Evolutionary conservation across 1,140 invertebrate genomes (phyloP), one percentile per base, ranked within the genome.

Genomic region (Rhagoletis zephyria): DNA sequence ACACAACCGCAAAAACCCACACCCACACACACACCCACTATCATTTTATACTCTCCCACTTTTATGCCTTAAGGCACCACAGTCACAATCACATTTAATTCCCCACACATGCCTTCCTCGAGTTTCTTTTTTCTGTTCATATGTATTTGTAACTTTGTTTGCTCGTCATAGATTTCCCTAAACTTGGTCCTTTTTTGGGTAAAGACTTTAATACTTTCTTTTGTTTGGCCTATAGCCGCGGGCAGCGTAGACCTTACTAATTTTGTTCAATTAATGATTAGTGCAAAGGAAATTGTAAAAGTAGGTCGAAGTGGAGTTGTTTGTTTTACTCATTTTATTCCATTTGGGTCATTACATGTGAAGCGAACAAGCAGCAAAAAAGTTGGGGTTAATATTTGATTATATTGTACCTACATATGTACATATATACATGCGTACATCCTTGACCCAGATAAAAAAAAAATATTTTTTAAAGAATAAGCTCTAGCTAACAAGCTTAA

Each of bases 201-300:
- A 2, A 56, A 56, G 5, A 56, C 2, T 56, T 56, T 1, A 7
- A 56, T 30, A 48, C 67, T 16, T 30, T 16, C 19, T 30, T 67
- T 67, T 42, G 1, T 67, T 42, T 30, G 65, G 42, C 67, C 67
- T 74, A 45, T 16, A 74, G 67, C 67, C 1, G 67, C 16, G 42
- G 67, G 67, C 40, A 45, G 67, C 45, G 10, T 45, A 40, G 67
- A 16, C 67, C 42, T 45, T 48, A 74, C 45, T 45, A 48, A 74
- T 74, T 74, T 74, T 14, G 40, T 74, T 74, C 42, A 45, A 74
- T 42, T 48, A 74, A 74, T 74, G 42, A 74, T 74, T 74, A 74
- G 67, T 42, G n/a, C 67, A 74, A 74, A 74, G 5, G 10, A 56
- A 56, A 10, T 10, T 56, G 51, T 30, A 30, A 56, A 56, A 56